Evolutionary conservation across 2,113 vertebrate species (phyloP), one percentile per base, ranked within the genome.

Genomic region (Notarius quadriscutis): DNA sequence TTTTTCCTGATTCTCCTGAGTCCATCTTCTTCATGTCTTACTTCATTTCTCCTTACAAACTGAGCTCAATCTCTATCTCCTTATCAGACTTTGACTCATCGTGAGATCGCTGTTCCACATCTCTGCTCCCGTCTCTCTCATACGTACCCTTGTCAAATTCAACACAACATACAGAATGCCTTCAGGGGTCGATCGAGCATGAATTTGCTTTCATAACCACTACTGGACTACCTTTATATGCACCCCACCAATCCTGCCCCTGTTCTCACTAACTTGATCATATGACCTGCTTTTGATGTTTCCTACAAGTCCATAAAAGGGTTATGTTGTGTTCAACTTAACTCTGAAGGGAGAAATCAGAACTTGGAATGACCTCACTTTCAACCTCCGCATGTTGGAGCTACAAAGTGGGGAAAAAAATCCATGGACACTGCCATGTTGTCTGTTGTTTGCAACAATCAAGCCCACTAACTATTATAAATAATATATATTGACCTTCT

Each of bases 81-180:
- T 86, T 87, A 86, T 84, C 88, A 89, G 57, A 15, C 30, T 27
- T 79, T 50, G 90, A 89, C 94, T 95, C 94, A 95, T 95, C 93
- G 83, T 91, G 90, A 92, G 91, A 93, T 92, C 93, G 84, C 91
- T 85, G 92, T 90, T 93, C 91, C 92, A 93, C 92, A 93, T 94
- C 91, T 90, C 79, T 67, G 18, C 80, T 88, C 57, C 81, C 80
- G 84, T 85, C 87, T 90, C 82, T 87, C 90, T 87, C 89, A 92
- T 89, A 84, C 86, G 41, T 85, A 55, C 82, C 55, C 81, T 86
- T 78, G 82, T 81, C 86, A 60, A 65, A 77, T 84, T 86, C 63
- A 84, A 84, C 81, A 84, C 82, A 71, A 85, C 67, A 62, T 67
- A 84, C 83, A 53, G 58, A 79, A 86, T 74, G 60, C 58, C 87